Evolutionary conservation across 2,113 vertebrate genomes (phyloP), one percentile per base, ranked within the genome.

Genomic region (Hippocampus comes): DNA sequence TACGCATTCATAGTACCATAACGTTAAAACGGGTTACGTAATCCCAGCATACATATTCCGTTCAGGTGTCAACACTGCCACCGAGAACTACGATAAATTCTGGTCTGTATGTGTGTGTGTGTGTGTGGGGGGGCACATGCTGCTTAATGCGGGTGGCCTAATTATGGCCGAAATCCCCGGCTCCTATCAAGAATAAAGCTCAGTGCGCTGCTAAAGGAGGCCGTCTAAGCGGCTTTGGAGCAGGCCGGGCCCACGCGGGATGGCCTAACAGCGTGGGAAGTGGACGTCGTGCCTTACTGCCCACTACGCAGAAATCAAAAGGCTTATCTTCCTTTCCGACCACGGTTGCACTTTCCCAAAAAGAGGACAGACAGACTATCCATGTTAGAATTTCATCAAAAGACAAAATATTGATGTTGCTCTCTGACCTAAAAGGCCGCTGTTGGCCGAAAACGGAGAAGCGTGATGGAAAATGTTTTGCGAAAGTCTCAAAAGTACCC

Each of bases 111-210:
- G 43, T 46, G 43, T 46, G 43, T 46, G 43, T 46, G 43, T 46
- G 43, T 1, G 23, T 9, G 18, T 2, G 38, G 61, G 73, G 68
- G 79, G 60, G 70, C 70, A 17, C 83, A 85, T 90, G 91, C 87
- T 77, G 78, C 78, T 76, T 77, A 83, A 86, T 89, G 89, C 89
- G 92, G 91, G 89, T 91, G 92, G 90, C 89, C 90, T 91, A 90
- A 89, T 91, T 90, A 90, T 78, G 75, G 84, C 72, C 83, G 84
- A 87, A 90, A 88, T 89, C 83, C 88, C 88, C 20, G 51, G 51
- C n/a, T 25, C n/a, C 78, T 82, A 74, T 86, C 82, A 79, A 78
- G 79, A 74, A 66, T 80, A 82, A 84, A 85, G 78, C 76, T 68
- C 56, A 79, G 82, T 82, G 85, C 88, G 78, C 76, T 63, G 81